These are phyloP conservation scores for Sturnira hondurensis DNA, from an alignment of 2,113 vertebrate species.

Conservation along the genomic window DNA sequence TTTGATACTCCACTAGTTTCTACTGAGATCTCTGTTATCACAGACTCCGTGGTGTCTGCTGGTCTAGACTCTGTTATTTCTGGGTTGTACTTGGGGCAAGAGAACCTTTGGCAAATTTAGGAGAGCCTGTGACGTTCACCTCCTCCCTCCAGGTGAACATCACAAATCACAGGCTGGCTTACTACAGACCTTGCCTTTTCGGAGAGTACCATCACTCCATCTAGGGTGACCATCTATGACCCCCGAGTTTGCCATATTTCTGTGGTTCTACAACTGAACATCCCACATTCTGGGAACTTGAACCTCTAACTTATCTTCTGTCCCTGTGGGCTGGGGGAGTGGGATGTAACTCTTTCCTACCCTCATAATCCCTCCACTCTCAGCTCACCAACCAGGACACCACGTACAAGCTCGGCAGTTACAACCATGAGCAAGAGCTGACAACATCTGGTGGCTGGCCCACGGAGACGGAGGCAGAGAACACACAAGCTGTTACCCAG, in stretches of 20 bases:
- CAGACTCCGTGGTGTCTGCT: not conserved
- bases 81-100: not conserved
- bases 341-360: not conserved
- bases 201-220: not conserved
- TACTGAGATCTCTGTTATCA: not conserved
- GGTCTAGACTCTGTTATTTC: not conserved
- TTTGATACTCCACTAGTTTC: not conserved
- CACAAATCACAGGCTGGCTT: not conserved
- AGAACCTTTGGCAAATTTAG: not conserved
- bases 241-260: not conserved
- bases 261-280: not conserved
- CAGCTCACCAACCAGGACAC: not conserved
- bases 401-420: not conserved
- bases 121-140: not conserved
- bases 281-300: not conserved
- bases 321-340: not conserved
- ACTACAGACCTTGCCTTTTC: not conserved
- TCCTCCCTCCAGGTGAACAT: not conserved
- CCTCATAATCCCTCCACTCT: not conserved
- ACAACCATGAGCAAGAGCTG: not conserved
- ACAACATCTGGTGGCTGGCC: not conserved
- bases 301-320: not conserved
- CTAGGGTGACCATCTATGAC: not conserved
- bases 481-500: not conserved
- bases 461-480: not conserved